Conservation (phyloP, 2,888 invertebrate species). For the Argyresthia albistria region DNA sequence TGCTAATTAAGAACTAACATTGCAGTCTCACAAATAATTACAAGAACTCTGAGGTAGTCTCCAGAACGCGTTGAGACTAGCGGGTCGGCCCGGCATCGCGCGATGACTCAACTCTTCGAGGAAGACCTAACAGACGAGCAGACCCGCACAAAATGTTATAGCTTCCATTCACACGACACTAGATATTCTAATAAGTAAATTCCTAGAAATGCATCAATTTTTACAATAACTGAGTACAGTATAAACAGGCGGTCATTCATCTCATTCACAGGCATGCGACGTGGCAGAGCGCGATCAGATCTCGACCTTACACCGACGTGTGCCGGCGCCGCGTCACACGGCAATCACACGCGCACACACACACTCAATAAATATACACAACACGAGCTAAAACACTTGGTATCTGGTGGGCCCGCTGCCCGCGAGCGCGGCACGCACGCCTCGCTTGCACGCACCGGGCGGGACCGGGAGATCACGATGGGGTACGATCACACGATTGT, state of each 20-base stretch:
- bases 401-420: slow-evolving; percentile 25
- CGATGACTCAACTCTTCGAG: slow-evolving; percentile 16
- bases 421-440: slow-evolving; percentile 23
- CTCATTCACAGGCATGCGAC: slow-evolving; percentile 17
- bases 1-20: slow-evolving; percentile 67
- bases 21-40: slow-evolving; percentile 69
- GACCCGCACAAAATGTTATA: slow-evolving; percentile 26
- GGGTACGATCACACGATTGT: slow-evolving; percentile 42
- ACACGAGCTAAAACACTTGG: slow-evolving; percentile 46
- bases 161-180: slow-evolving; percentile 23
- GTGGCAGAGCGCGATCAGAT: slow-evolving; percentile 37
- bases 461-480: slow-evolving; percentile 50
- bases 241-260: slow-evolving; percentile 17
- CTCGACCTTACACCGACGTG: slow-evolving; percentile 16
- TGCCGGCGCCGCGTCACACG: slow-evolving; percentile 11
- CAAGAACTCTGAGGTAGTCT: slow-evolving; percentile 60
- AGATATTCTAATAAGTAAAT: slow-evolving; percentile 40
- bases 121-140: slow-evolving; percentile 20
- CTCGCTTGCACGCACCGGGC: slow-evolving; percentile 23
- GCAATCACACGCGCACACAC: slow-evolving; percentile 6
- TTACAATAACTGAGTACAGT: slow-evolving; percentile 24
- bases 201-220: slow-evolving; percentile 54
- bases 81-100: slow-evolving; percentile 15
- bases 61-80: slow-evolving; percentile 38
- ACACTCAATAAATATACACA: slow-evolving; percentile 55